Base-by-base conservation (phyloP, 2,113 vertebrate genomes). In the Dascyllus trimaculatus region DNA sequence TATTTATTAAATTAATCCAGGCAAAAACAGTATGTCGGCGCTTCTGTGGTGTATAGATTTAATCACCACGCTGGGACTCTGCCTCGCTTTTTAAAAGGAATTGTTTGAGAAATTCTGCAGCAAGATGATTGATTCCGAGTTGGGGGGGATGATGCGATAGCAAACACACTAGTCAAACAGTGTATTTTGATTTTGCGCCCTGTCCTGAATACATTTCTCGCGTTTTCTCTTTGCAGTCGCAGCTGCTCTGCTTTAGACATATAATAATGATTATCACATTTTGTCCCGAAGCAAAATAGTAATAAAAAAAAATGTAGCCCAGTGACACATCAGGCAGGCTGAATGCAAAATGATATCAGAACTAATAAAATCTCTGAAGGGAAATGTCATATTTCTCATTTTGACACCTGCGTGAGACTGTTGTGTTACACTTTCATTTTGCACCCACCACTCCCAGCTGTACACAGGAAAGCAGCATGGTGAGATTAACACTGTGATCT, bases 321-420 rank as follows among this genome's bases (percentile, higher is more conserved):
- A 26, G 70, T 84, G 79, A 87, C 83, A 80, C 64, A 53, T 78
- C 60, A 88, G 56, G 71, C 76, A 52, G 70, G 65, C 75, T 71
- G 84, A 81, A 87, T 81, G 71, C 84, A 79, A 83, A 89, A 88
- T 80, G 25, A 88, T 88, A 90, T 86, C 79, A 81, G 75, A 78
- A 60, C 87, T 85, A 84, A 89, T 91, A 81, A 89, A 82, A 85
- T 90, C 84, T 90, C 88, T 21, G 74, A 85, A 73, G 81, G 87
- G 87, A 89, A 91, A 90, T 92, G 90, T 92, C 80, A 91, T 87
- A 82, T 91, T 91, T 91, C 81, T 91, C 84, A 88, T 87, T 92
- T 82, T 91, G 93, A 92, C 90, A 90, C 87, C 87, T 89, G 89
- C 67, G 68, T 63, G 71, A 85, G 89, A 48, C 85, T 76, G 73